Conservation (phyloP, 2,888 invertebrate species). For the Frankliniella fusca region DNA sequence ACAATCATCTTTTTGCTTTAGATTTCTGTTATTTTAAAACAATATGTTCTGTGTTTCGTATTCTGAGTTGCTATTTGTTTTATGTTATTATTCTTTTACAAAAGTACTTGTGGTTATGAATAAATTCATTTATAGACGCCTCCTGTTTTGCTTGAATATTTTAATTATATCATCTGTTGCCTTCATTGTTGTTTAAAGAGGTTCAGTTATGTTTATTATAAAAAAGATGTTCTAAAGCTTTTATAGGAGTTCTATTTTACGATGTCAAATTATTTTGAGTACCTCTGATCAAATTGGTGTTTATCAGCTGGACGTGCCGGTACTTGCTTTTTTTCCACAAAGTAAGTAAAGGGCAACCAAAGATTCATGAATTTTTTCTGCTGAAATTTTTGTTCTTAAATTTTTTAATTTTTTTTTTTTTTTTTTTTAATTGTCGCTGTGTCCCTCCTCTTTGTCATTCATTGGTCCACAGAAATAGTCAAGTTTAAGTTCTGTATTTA, state of each 20-base stretch:
- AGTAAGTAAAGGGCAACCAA: not conserved
- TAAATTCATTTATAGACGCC: not conserved
- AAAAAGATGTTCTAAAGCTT: not conserved
- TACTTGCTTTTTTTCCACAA: not conserved
- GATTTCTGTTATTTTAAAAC: too few relatives aligned
- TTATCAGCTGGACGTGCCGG: not conserved
- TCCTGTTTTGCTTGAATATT: slow-evolving; percentile 17
- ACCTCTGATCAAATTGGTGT: not conserved
- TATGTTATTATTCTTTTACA: not conserved
- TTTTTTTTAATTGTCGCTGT: not conserved
- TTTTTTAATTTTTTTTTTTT: not conserved
- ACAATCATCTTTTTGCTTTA: too few relatives aligned
- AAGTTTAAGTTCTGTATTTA: not conserved
- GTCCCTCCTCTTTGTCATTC: too few relatives aligned
- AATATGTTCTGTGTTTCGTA: too few relatives aligned
- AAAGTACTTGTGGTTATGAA: not conserved
- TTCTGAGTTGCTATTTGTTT: not conserved
- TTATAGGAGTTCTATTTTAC: not conserved
- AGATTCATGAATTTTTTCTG: not conserved
- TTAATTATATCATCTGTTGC: slow-evolving; percentile 25
- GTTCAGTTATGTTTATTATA: not conserved
- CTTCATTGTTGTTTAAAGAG: slow-evolving; percentile 1
- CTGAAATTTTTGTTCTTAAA: not conserved
- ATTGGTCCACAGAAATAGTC: not conserved
- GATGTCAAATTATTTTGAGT: not conserved